These are phyloP conservation scores for Oreochromis grahami DNA, from an alignment of 2,797 vertebrate species.

Conservation along the genomic window DNA sequence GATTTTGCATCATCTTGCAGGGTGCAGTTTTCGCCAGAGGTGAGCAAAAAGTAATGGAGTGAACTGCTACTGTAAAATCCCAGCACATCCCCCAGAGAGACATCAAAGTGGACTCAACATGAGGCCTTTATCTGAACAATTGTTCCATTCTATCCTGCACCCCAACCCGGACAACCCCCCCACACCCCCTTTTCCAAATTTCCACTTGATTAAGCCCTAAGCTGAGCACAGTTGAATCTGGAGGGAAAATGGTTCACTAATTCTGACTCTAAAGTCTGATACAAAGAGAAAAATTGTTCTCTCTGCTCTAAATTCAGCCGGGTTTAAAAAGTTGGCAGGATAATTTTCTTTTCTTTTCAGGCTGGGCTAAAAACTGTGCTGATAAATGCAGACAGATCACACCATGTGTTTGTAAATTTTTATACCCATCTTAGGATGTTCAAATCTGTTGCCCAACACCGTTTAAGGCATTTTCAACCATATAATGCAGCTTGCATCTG, in stretches of 20 bases:
- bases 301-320: conserved; percentile 3
- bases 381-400: background rate
- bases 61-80: conserved; percentile 69
- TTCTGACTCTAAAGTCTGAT: conserved; percentile 52
- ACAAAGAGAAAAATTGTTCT: conserved; percentile 42
- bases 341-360: background rate
- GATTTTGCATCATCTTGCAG: background rate
- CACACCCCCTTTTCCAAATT: conserved; percentile 66
- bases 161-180: conserved; percentile 57
- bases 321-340: conserved; percentile 8
- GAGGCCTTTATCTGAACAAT: conserved; percentile 79
- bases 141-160: conserved; percentile 74
- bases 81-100: conserved; percentile 57
- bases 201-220: conserved; percentile 83
- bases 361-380: background rate
- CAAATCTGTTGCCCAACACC: background rate
- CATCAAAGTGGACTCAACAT: conserved; percentile 77
- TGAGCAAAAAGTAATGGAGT: conserved; percentile 18
- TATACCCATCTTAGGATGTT: background rate
- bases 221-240: conserved; percentile 70
- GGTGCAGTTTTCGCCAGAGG: background rate
- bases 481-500: background rate
- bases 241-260: conserved; percentile 76
- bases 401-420: background rate
- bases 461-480: background rate